phyloP scores from a whole-genome alignment of 1,140 invertebrate genomes.

The Orussus abietinus region DNA sequence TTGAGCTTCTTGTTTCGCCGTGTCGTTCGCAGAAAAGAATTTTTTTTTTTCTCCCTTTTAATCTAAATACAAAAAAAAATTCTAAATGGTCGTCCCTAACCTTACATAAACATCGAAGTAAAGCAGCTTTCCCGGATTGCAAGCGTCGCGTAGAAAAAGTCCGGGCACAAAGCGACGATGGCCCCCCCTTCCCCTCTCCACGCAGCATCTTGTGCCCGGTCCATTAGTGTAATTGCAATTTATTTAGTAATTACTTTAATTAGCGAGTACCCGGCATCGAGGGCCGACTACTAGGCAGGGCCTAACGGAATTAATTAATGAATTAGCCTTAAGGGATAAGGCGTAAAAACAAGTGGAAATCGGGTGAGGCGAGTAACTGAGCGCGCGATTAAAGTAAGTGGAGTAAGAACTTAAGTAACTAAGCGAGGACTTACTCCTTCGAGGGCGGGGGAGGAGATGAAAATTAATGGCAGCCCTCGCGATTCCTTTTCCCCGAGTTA shows the following conservation, averaged over 20 bases:
- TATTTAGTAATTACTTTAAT: conserved; percentile 56
- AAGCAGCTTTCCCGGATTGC: no score
- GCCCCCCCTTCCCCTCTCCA: no score
- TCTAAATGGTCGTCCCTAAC: no score
- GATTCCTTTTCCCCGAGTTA: conserved; percentile 18
- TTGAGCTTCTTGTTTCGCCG: no score
- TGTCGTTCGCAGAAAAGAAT: no score
- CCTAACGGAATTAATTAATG: conserved; percentile 53
- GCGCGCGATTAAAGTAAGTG: conserved; percentile 51
- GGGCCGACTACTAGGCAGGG: conserved; percentile 19
- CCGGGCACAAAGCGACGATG: no score
- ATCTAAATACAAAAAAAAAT: no score
- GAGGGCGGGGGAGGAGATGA: conserved; percentile 22
- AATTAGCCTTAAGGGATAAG: conserved; percentile 51
- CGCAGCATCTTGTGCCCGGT: conserved; percentile 22
- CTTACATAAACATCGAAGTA: no score
- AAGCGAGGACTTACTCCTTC: conserved; percentile 26
- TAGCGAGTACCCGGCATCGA: conserved; percentile 38
- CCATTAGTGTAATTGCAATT: conserved; percentile 55
- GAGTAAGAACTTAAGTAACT: conserved; percentile 47
- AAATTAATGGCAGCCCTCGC: conserved; percentile 32
- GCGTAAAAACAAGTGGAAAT: conserved; percentile 53
- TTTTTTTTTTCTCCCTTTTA: no score
- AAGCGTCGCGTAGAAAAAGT: conserved; percentile 5
- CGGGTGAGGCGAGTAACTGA: conserved; percentile 30